Conservation (phyloP, 1,140 invertebrate genomes). For the Magallana gigas region DNA sequence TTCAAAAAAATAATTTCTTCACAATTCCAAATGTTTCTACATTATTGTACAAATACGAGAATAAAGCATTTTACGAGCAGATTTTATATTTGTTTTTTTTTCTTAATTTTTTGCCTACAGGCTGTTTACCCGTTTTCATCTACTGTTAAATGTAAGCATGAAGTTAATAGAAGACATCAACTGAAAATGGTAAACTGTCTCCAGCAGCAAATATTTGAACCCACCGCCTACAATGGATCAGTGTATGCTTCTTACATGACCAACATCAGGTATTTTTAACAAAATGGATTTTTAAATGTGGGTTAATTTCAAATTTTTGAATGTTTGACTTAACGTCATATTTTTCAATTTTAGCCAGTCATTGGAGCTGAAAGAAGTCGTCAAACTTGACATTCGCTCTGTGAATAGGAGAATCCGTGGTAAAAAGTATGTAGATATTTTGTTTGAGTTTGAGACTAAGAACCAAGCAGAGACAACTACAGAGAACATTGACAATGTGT, state of each 20-base stretch:
- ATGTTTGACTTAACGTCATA: not conserved
- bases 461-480: not conserved
- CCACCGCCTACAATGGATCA: slow-evolving; percentile 45
- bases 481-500: not conserved
- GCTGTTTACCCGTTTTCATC: slow-evolving; percentile 52
- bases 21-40: not conserved
- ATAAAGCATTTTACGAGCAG: no score
- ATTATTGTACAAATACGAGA: not conserved
- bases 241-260: slow-evolving; percentile 45
- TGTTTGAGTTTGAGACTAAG: slow-evolving; percentile 41
- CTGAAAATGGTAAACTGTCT: slow-evolving; percentile 35
- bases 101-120: not conserved
- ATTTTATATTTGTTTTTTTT: not conserved
- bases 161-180: not conserved
- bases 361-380: slow-evolving; percentile 1
- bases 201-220: slow-evolving; percentile 48
- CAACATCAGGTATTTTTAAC: slow-evolving; percentile 34
- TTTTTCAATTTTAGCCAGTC: slow-evolving; percentile 32
- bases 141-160: slow-evolving; percentile 46
- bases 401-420: slow-evolving; percentile 43
- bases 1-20: not conserved
- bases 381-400: not conserved
- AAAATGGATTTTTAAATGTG: not conserved
- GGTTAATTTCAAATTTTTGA: no score
- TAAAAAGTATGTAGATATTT: slow-evolving; percentile 37